These are phyloP conservation scores for Eonycteris spelaea DNA, from an alignment of 2,113 vertebrate genomes.

Conservation along the genomic window DNA sequence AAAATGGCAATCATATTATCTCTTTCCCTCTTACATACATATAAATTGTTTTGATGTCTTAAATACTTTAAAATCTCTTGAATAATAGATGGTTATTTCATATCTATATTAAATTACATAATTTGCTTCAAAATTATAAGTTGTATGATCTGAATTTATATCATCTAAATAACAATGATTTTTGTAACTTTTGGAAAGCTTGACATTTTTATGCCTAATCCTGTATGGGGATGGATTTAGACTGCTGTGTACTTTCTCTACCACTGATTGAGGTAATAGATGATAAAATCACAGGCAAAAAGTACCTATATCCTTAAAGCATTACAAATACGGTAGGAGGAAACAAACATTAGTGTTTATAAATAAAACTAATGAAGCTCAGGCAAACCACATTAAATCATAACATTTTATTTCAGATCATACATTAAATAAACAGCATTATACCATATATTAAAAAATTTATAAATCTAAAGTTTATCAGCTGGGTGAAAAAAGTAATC, in stretches of 20 bases:
- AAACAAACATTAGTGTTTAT: neutral
- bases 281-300: conserved; percentile 23
- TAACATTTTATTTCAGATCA: conserved; percentile 22
- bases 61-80: neutral
- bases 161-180: neutral
- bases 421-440: neutral
- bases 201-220: neutral
- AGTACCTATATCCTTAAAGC: neutral
- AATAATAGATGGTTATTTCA: neutral
- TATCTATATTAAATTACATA: neutral
- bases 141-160: conserved; percentile 2
- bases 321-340: neutral
- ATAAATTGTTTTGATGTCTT: neutral
- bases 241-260: neutral
- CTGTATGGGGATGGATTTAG: neutral
- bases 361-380: neutral
- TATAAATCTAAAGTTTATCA: conserved; percentile 5
- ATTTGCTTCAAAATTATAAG: conserved; percentile 24
- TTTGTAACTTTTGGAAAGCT: neutral
- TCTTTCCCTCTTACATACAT: neutral
- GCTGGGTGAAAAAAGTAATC: neutral
- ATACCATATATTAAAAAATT: neutral
- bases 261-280: neutral
- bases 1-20: neutral
- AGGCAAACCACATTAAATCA: neutral